Percentiles rank a stretch among this genome's conserved stretches.
These are phyloP conservation scores for Miltochrista miniata DNA, from an alignment of 2,888 invertebrate species.

Conservation along the genomic window DNA sequence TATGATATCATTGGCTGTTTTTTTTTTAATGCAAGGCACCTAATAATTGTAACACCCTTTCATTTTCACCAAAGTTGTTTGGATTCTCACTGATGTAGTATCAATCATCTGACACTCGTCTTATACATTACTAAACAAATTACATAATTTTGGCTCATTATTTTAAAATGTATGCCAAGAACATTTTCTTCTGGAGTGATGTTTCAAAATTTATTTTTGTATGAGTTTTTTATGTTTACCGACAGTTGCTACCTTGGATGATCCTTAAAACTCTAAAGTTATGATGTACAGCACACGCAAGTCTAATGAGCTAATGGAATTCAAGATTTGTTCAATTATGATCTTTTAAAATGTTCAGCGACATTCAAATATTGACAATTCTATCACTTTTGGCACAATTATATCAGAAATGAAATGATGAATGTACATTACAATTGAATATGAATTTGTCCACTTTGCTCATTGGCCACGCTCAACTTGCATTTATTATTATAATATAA, in stretches of 20 bases:
- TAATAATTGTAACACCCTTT: conserved; percentile 54
- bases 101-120: conserved; percentile 55
- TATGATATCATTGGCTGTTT: background rate
- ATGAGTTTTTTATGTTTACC: conserved; percentile 22
- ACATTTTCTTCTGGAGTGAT: conserved; percentile 43
- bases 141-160: conserved; percentile 70
- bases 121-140: conserved; percentile 48
- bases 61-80: conserved; percentile 53
- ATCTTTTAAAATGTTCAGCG: conserved; percentile 17
- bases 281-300: conserved; percentile 22
- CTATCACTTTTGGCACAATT: conserved; percentile 71
- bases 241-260: conserved; percentile 19
- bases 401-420: conserved; percentile 45
- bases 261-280: conserved; percentile 16
- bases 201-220: conserved; percentile 34
- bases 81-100: conserved; percentile 51
- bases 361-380: conserved; percentile 24
- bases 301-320: conserved; percentile 44
- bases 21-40: conserved; percentile 59
- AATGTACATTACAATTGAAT: conserved; percentile 43
- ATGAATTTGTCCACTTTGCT: conserved; percentile 41
- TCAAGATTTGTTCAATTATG: conserved; percentile 17
- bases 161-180: conserved; percentile 67
- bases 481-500: conserved; percentile 40
- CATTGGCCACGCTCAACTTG: conserved; percentile 55